phyloP scores from a whole-genome alignment of 2,113 vertebrate species.

The Myotis davidii region DNA sequence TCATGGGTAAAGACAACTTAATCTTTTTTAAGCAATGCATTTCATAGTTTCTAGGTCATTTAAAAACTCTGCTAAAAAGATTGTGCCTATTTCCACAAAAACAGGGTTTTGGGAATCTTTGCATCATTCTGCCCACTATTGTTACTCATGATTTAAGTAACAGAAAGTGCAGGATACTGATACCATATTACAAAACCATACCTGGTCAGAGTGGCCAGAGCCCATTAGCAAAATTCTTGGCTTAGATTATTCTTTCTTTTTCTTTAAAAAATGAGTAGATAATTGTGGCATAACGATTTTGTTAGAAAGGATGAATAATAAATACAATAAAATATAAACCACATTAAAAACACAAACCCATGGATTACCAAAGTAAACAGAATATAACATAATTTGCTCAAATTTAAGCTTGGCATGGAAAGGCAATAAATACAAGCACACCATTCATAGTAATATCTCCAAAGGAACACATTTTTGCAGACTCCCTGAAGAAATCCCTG shows the following conservation, averaged over 20 bases:
- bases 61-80: slow-evolving; percentile 57
- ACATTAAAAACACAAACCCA: background rate
- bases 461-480: slow-evolving; percentile 6
- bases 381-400: slow-evolving; percentile 38
- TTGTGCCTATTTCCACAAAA: slow-evolving; percentile 38
- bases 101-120: slow-evolving; percentile 40
- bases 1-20: background rate
- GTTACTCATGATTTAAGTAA: slow-evolving; percentile 55
- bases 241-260: slow-evolving; percentile 29
- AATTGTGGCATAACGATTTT: background rate
- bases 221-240: background rate
- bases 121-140: background rate
- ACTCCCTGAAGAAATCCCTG: slow-evolving; percentile 28
- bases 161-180: slow-evolving; percentile 30
- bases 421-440: background rate
- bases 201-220: background rate
- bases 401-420: background rate
- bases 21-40: slow-evolving; percentile 7
- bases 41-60: background rate
- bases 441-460: background rate
- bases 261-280: background rate
- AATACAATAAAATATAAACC: slow-evolving; percentile 29
- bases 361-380: background rate
- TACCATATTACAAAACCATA: slow-evolving; percentile 60
- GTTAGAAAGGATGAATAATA: background rate